Evolutionary conservation across 2,888 invertebrate species (phyloP).

Genomic region (Trachelus iudaicus): DNA sequence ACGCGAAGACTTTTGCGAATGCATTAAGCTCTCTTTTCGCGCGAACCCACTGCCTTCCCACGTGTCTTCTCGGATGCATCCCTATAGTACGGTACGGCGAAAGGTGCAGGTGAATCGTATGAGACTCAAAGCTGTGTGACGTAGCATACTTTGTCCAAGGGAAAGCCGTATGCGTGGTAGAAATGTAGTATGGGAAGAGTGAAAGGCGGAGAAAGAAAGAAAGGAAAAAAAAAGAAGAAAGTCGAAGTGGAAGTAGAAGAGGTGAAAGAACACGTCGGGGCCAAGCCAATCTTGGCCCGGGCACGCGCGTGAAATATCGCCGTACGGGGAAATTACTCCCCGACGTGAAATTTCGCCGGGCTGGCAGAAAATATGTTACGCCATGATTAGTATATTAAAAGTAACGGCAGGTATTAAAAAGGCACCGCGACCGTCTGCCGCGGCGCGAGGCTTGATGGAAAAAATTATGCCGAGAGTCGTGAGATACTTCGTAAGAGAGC

Average conservation of each 20-base stretch:
- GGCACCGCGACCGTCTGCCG: conserved; percentile 2
- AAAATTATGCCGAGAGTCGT: conserved; percentile 4
- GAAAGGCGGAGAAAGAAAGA: conserved; percentile 1
- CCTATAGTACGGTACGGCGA: background rate
- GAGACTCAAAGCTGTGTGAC: background rate
- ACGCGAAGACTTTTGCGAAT: background rate
- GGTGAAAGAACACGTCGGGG: conserved; percentile 21
- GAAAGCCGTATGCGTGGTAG: background rate
- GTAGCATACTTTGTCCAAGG: background rate
- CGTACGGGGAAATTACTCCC: conserved; percentile 60
- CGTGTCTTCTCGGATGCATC: background rate
- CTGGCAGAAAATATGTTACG: conserved; percentile 44
- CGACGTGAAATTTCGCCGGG: conserved; percentile 53
- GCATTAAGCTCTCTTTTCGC: background rate
- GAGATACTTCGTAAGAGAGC: background rate
- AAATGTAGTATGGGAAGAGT: background rate
- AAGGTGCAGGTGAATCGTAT: background rate
- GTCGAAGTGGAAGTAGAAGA: conserved; percentile 11
- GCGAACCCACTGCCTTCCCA: too few relatives aligned
- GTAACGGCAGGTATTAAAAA: conserved; percentile 25
- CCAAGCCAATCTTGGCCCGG: conserved; percentile 54
- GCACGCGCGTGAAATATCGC: conserved; percentile 61
- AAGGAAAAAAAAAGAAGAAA: background rate
- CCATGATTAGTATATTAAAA: conserved; percentile 52
- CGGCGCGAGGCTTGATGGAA: background rate